Base-by-base conservation (phyloP, 1,140 invertebrate genomes). In the Megathymus violae region DNA sequence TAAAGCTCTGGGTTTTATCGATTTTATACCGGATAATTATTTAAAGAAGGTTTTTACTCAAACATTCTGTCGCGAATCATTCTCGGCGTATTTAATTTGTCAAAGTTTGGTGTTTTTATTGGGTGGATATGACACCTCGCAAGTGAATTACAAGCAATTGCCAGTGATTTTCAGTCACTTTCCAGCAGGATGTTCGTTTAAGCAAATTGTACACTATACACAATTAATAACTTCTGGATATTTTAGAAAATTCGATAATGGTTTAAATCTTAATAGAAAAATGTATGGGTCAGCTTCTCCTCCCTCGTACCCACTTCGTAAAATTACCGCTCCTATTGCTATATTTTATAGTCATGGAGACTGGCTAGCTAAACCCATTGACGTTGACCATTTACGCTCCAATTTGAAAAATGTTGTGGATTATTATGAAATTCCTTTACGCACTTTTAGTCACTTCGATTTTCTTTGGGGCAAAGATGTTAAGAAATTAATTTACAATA, bases 161-260 rank as follows among this genome's bases (percentile, higher is more conserved):
- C 93, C 95, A 0, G 94, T 96, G 0, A 94, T 97, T 61, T 88
- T 95, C 43, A 92, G 93, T 0, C 96, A 97, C 74, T 92, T 93
- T n/a, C 96, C 97, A 1, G 94, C 96, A 5, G 96, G 96, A 15
- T 93, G 95, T 0, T 95, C 95, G 0, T 93, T 94, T 38, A 94
- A 94, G 72, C 96, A 97, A 77, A 75, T 97, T 9, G 85, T 95
- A 15, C 95, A 96, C 76, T 95, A 92, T 67, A 93, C 91, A 0
- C 95, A 95, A 74, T 87, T 90, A n/a, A 89, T 92, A 1, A 81
- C 87, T 10, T 91, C 79, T 0, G 89, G 81, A 0, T 62, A 67
- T 3, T 92, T 92, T 48, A 69, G 84, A 4, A 83, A 87, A 59
- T 92, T 79, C 50, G 88, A 92, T 69, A 79, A 87, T 13, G 91